Percentiles rank a stretch among this genome's conserved stretches.
These are phyloP conservation scores for Dioctria linearis DNA, from an alignment of 2,888 invertebrate species.

Conservation along the genomic window DNA sequence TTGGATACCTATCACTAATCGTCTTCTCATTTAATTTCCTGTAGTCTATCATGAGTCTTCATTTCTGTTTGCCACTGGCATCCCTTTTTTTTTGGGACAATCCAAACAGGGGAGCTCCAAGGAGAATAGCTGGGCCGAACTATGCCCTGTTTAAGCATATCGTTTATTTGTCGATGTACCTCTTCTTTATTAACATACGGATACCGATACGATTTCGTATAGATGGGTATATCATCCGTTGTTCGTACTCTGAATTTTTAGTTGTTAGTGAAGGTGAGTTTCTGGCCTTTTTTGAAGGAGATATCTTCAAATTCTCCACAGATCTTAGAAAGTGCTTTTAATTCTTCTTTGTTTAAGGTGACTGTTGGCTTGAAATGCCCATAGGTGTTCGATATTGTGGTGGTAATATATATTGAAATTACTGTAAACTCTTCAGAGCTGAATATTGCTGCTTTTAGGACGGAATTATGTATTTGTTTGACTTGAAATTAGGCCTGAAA, in stretches of 20 bases:
- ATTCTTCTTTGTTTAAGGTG: no score
- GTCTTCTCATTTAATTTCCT: slow-evolving; percentile 57
- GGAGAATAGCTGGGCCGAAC: background rate
- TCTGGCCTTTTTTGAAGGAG: background rate
- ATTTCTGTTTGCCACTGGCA: slow-evolving; percentile 56
- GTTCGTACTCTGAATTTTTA: background rate
- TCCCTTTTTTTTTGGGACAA: slow-evolving; percentile 58
- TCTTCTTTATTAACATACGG: background rate
- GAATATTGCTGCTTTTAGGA: no score
- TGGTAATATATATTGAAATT: no score
- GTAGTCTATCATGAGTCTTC: slow-evolving; percentile 59
- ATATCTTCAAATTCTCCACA: no score
- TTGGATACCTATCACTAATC: slow-evolving; percentile 55
- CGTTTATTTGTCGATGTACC: background rate
- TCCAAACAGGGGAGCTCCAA: slow-evolving; percentile 56
- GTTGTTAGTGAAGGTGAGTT: background rate
- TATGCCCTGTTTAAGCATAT: background rate
- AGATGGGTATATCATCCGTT: background rate
- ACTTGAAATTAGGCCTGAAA: no score
- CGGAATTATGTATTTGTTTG: no score
- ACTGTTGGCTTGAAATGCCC: no score
- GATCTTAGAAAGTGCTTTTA: no score
- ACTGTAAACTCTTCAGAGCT: no score
- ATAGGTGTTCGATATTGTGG: no score
- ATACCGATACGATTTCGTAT: background rate